Conservation (phyloP, 2,888 invertebrate genomes). For the Gnatocerus cornutus region DNA sequence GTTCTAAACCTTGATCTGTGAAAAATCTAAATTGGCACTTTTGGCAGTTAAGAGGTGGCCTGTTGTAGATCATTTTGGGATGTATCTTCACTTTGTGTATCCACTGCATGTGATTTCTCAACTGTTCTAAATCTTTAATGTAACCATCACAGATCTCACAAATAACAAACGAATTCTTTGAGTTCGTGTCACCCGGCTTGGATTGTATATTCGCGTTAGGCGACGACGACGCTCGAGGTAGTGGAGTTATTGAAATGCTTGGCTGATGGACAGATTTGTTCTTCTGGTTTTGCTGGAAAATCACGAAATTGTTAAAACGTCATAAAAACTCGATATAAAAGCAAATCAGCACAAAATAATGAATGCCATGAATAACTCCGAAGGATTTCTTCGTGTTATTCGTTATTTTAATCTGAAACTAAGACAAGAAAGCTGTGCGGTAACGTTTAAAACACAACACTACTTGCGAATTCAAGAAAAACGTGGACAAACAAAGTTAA, state of each 20-base stretch:
- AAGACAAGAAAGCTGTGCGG: slow-evolving; percentile 9
- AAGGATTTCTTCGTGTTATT: too few relatives aligned
- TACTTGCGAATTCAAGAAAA: slow-evolving; percentile 1
- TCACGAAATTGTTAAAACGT: background rate
- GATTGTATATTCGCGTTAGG: slow-evolving; percentile 68
- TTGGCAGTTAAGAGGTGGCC: slow-evolving; percentile 95
- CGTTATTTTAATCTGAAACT: too few relatives aligned
- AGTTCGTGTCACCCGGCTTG: slow-evolving; percentile 73
- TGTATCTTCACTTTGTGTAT: slow-evolving; percentile 98
- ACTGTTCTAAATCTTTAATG: slow-evolving; percentile 92
- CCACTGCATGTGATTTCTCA: slow-evolving; percentile 98
- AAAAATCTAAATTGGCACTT: slow-evolving; percentile 98
- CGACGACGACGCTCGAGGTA: slow-evolving; percentile 71
- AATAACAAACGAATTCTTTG: slow-evolving; percentile 90
- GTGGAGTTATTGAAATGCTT: slow-evolving; percentile 92
- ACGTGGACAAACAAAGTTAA: slow-evolving; percentile 12
- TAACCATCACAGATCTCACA: slow-evolving; percentile 98
- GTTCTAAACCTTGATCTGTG: slow-evolving; percentile 96
- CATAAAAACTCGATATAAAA: background rate
- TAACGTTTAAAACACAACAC: slow-evolving; percentile 11
- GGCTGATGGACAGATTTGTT: slow-evolving; percentile 79
- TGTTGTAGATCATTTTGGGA: slow-evolving; percentile 95
- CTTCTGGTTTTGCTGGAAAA: slow-evolving; percentile 52
- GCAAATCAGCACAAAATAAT: background rate
- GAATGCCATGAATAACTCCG: background rate